Evolutionary conservation across 2,113 vertebrate species (phyloP).

Genomic region (Vulpes ferrilata): DNA sequence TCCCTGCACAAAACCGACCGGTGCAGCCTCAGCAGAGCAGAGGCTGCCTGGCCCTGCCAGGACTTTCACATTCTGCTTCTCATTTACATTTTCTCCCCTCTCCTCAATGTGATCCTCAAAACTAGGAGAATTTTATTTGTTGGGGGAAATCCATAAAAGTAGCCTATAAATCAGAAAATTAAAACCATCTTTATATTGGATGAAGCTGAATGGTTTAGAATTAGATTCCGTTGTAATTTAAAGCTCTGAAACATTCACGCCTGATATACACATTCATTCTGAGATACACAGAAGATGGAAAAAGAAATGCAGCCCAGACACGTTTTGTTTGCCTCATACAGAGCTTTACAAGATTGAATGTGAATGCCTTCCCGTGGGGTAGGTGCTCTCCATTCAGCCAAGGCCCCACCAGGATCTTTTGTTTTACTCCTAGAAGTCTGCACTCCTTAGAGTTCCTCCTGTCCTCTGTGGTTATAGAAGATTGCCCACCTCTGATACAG

Average conservation of each 20-base stretch:
- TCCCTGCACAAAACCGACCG: background rate
- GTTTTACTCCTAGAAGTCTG: background rate
- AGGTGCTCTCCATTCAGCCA: background rate
- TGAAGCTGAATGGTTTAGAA: background rate
- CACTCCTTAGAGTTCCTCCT: background rate
- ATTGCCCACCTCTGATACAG: background rate
- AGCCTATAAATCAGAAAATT: background rate
- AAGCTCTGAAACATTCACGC: background rate
- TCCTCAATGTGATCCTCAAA: background rate
- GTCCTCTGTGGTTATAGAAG: rapidly evolving
- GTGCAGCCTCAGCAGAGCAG: rapidly evolving
- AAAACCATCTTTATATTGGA: background rate
- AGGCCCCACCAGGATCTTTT: rapidly evolving
- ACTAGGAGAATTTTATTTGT: background rate
- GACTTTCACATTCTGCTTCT: background rate
- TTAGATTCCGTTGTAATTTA: background rate
- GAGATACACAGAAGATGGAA: background rate
- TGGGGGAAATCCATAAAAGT: background rate
- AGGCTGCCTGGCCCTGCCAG: rapidly evolving
- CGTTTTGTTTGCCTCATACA: background rate
- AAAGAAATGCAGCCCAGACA: background rate
- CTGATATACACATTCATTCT: too few relatives aligned
- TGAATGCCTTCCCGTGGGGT: background rate
- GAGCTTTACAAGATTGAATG: background rate
- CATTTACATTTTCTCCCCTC: background rate